These are phyloP conservation scores for Atractosteus spatula DNA, from an alignment of 2,113 vertebrate genomes.

Conservation along the genomic window DNA sequence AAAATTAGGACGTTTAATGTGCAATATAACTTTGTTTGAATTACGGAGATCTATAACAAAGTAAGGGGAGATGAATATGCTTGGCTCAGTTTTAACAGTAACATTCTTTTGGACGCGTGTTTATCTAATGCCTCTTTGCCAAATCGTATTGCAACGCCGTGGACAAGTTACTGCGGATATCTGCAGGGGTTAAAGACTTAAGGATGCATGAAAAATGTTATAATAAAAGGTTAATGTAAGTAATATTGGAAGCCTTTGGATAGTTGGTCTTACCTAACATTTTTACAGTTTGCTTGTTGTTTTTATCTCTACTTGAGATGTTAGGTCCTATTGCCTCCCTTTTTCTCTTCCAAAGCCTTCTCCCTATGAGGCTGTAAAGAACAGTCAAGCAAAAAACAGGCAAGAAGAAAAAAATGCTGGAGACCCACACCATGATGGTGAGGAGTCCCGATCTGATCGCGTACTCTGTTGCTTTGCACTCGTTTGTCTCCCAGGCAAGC, in stretches of 20 bases:
- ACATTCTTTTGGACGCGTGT: too few relatives aligned
- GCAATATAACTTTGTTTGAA: too few relatives aligned
- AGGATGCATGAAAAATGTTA: too few relatives aligned
- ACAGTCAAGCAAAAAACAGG: conserved; percentile 93
- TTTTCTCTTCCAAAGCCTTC: conserved; percentile 83
- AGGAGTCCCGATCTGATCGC: conserved; percentile 89
- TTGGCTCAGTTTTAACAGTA: too few relatives aligned
- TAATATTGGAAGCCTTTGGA: neutral
- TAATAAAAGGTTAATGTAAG: neutral
- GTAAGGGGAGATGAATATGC: too few relatives aligned
- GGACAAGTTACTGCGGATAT: too few relatives aligned
- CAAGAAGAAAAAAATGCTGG: conserved; percentile 90
- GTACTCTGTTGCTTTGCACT: conserved; percentile 89
- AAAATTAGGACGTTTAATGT: too few relatives aligned
- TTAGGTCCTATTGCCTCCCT: conserved; percentile 72
- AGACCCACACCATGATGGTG: conserved; percentile 92
- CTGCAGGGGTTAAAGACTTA: too few relatives aligned
- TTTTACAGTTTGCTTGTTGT: conserved; percentile 91
- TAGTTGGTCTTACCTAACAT: conserved; percentile 80
- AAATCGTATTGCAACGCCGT: too few relatives aligned
- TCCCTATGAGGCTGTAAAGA: conserved; percentile 92
- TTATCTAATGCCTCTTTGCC: too few relatives aligned
- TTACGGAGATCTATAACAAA: too few relatives aligned
- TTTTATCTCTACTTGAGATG: conserved; percentile 79
- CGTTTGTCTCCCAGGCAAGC: conserved; percentile 75